Evolutionary conservation across 2,888 invertebrate genomes (phyloP).

Genomic region (Tupiocoris notatus): DNA sequence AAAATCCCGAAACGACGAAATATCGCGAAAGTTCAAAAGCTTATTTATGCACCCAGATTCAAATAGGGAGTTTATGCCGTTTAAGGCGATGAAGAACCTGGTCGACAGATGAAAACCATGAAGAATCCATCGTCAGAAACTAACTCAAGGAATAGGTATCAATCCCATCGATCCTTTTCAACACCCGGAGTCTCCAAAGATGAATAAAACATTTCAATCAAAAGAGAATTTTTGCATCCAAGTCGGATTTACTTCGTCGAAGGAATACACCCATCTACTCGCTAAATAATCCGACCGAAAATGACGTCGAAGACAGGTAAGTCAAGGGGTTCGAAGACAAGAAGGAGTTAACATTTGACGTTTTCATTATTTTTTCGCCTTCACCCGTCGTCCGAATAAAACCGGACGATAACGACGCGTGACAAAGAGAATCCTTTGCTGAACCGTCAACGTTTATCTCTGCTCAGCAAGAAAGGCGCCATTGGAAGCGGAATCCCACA

Average conservation of each 20-base stretch:
- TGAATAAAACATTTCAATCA: no score
- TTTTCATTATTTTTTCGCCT: background rate
- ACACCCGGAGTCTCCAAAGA: no score
- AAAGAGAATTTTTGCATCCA: background rate
- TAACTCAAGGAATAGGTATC: no score
- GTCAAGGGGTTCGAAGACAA: background rate
- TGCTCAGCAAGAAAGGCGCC: background rate
- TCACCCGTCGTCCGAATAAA: background rate
- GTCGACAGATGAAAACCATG: no score
- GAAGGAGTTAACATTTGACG: conserved; percentile 5
- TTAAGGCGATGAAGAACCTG: no score
- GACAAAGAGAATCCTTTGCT: background rate
- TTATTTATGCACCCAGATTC: no score
- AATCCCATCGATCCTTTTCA: no score
- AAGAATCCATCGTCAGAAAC: no score
- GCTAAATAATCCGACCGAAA: conserved; percentile 22
- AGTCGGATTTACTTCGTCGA: background rate
- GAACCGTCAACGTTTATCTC: background rate
- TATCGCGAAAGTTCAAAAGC: no score
- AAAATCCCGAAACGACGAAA: no score
- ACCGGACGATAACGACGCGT: background rate
- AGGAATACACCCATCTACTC: no score
- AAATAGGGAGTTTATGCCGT: no score
- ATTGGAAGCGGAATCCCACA: background rate
- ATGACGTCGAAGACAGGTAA: conserved; percentile 7